A percentile compares a stretch with the other conserved stretches of the same genome.
These are phyloP conservation scores for Lasioglossum leucozonium DNA, from an alignment of 2,888 invertebrate species.

Conservation along the genomic window DNA sequence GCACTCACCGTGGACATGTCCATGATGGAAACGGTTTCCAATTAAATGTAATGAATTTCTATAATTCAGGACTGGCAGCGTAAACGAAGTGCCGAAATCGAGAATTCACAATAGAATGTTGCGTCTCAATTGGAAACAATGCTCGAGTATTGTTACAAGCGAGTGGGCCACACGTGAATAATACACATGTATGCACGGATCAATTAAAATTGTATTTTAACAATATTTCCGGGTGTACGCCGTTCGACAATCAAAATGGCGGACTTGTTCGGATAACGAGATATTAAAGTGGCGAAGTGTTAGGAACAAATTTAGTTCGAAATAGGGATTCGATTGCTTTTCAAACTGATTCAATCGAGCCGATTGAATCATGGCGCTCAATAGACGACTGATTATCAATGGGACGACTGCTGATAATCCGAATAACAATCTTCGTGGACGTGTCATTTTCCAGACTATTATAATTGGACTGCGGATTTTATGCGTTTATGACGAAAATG, in stretches of 20 bases:
- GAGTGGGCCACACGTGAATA: conserved; percentile 30
- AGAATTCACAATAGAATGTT: not conserved
- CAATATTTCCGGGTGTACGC: conserved; percentile 39
- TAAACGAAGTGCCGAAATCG: conserved; percentile 27
- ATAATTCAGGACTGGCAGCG: conserved; percentile 38
- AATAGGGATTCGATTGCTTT: conserved; percentile 48
- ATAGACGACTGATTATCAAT: conserved; percentile 6
- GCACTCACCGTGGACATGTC: not conserved
- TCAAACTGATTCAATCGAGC: conserved; percentile 24
- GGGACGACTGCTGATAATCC: not conserved
- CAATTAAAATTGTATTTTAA: conserved; percentile 50
- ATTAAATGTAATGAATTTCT: conserved; percentile 36
- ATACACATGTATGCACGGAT: not conserved
- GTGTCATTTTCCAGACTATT: not conserved
- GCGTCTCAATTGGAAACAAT: not conserved
- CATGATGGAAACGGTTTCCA: not conserved
- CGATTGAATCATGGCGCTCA: conserved; percentile 8
- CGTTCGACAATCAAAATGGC: conserved; percentile 30
- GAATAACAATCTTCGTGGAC: not conserved
- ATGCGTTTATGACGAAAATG: no score
- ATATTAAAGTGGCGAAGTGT: conserved; percentile 17
- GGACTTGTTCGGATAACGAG: conserved; percentile 44
- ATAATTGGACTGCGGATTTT: no score
- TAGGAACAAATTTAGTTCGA: conserved; percentile 26
- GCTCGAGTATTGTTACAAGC: conserved; percentile 29